Conservation (phyloP, 2,797 vertebrate species). For the Pseudotriccus pelzelni region DNA sequence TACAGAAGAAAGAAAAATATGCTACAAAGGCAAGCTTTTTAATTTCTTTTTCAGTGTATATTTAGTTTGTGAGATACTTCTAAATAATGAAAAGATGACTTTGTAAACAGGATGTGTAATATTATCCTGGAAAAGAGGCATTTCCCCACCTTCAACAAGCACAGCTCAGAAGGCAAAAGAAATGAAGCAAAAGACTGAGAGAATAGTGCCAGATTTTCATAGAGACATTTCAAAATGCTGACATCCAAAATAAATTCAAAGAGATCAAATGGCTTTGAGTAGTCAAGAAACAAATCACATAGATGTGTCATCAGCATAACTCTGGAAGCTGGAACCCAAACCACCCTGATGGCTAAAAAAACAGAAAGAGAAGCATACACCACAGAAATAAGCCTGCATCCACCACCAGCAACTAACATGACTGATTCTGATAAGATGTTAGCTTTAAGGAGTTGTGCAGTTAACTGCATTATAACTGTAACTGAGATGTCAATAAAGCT, state of each 20-base stretch:
- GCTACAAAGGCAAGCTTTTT: neutral
- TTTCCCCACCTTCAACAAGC: neutral
- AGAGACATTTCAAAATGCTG: conserved; percentile 48
- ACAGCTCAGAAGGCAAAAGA: neutral
- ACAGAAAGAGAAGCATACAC: neutral
- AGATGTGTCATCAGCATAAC: conserved; percentile 5
- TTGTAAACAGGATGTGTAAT: neutral
- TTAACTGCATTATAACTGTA: neutral
- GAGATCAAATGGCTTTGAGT: conserved; percentile 44
- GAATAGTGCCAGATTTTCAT: conserved; percentile 29
- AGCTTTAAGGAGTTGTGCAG: neutral
- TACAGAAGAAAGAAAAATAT: neutral
- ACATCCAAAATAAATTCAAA: conserved; percentile 27
- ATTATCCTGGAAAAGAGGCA: neutral
- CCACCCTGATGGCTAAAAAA: neutral
- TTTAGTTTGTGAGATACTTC: neutral
- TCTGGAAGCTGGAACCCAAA: conserved; percentile 20
- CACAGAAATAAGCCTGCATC: neutral
- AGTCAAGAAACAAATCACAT: conserved; percentile 17
- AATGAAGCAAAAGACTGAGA: conserved; percentile 1
- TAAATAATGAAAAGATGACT: neutral
- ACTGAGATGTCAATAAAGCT: neutral
- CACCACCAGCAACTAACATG: neutral
- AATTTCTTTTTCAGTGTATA: neutral
- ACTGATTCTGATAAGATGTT: neutral